phyloP scores from a whole-genome alignment of 2,797 vertebrate genomes.

The Paramormyrops hopkinsi region DNA sequence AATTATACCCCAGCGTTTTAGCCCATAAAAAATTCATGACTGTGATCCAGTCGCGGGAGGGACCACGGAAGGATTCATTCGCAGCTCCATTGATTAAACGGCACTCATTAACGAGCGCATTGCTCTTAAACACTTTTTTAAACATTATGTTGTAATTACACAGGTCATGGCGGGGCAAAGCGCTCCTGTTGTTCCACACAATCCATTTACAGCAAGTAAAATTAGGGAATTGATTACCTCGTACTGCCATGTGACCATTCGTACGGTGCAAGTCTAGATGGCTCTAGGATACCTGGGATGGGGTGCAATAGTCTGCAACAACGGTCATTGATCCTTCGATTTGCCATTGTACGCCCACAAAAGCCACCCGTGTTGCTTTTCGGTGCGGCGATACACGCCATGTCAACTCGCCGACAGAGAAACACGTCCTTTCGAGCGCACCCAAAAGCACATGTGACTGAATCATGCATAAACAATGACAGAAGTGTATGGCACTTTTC shows the following conservation, averaged over 20 bases:
- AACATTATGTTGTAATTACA: slow-evolving; percentile 22
- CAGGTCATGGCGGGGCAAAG: slow-evolving; percentile 24
- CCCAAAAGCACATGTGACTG: neutral
- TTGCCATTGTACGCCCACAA: neutral
- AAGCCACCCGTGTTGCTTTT: neutral
- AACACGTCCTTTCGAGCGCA: neutral
- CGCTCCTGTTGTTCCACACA: neutral
- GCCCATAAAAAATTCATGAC: slow-evolving; percentile 28
- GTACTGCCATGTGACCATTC: neutral
- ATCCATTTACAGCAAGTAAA: neutral
- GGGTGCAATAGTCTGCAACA: neutral
- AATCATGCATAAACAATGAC: neutral
- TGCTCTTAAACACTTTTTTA: slow-evolving; percentile 12
- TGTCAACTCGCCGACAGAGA: too few species aligned
- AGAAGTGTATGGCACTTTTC: neutral
- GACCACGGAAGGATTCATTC: slow-evolving; percentile 20
- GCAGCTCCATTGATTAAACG: slow-evolving; percentile 23
- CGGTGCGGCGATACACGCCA: neutral
- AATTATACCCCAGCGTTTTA: neutral
- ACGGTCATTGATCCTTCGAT: neutral
- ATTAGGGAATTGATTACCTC: neutral
- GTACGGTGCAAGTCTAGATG: neutral
- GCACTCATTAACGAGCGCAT: slow-evolving; percentile 19
- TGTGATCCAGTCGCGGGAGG: neutral
- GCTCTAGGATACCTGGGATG: neutral